phyloP scores from a whole-genome alignment of 2,113 vertebrate species.

The Rhegmatorhina hoffmannsi region DNA sequence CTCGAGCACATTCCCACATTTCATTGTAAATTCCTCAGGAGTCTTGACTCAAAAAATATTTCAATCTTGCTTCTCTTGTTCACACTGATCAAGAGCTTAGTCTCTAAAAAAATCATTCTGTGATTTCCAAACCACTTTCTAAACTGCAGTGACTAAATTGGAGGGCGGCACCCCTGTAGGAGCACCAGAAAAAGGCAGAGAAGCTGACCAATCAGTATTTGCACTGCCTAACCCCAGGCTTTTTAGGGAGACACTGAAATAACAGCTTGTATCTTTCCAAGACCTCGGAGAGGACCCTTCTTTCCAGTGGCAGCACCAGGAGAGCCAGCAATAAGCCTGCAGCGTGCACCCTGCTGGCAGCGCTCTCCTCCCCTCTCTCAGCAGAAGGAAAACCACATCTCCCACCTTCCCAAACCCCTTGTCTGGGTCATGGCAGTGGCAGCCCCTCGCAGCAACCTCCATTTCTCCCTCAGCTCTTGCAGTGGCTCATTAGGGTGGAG shows the following conservation, averaged over 20 bases:
- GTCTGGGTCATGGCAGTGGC: constrained; percentile 42
- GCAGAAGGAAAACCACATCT: neutral
- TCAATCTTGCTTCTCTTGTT: neutral
- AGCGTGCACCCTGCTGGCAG: neutral
- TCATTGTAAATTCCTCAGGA: neutral
- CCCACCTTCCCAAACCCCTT: constrained; percentile 7
- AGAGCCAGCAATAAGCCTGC: neutral
- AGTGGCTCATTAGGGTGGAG: constrained; percentile 32
- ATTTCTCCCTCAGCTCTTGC: constrained; percentile 1
- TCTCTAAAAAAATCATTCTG: neutral
- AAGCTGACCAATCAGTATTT: neutral
- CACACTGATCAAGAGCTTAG: neutral
- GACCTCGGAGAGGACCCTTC: neutral
- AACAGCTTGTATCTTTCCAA: neutral
- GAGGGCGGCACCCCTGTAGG: neutral
- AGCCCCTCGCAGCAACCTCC: neutral
- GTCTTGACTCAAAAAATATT: neutral
- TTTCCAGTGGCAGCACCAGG: neutral
- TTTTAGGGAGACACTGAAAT: neutral
- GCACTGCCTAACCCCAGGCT: neutral
- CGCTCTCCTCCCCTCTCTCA: neutral
- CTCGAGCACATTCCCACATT: fast-evolving
- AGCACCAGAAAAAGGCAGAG: neutral
- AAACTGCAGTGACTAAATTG: neutral
- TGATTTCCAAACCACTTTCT: neutral